phyloP scores from a whole-genome alignment of 2,888 invertebrate genomes.

The Agriopis leucophaearia region DNA sequence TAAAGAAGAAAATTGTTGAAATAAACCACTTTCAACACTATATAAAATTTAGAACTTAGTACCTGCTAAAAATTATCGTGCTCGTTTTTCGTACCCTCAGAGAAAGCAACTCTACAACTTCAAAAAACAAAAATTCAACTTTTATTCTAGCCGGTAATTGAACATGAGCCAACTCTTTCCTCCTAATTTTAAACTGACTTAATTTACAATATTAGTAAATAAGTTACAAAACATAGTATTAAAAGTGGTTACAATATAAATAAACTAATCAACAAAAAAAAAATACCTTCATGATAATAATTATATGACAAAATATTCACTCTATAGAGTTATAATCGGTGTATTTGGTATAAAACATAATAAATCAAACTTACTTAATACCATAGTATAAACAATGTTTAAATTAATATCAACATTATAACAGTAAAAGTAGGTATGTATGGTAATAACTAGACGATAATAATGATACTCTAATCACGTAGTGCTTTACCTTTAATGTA shows the following conservation, averaged over 20 bases:
- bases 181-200: too few relatives aligned
- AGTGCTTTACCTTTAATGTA: slow-evolving; percentile 68
- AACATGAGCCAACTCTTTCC: too few relatives aligned
- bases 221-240: neutral
- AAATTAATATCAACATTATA: slow-evolving; percentile 23
- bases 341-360: slow-evolving; percentile 27
- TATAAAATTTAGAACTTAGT: neutral
- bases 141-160: too few relatives aligned
- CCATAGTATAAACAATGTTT: slow-evolving; percentile 24
- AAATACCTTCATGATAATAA: slow-evolving; percentile 5
- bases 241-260: slow-evolving; percentile 25
- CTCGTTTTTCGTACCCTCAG: neutral
- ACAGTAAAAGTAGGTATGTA: slow-evolving; percentile 25
- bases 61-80: neutral
- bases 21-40: slow-evolving; percentile 14
- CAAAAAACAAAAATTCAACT: too few relatives aligned
- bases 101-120: too few relatives aligned
- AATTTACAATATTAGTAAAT: too few relatives aligned
- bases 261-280: slow-evolving; percentile 16
- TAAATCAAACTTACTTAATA: slow-evolving; percentile 10
- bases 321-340: slow-evolving; percentile 28
- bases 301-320: slow-evolving; percentile 23
- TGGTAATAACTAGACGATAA: slow-evolving; percentile 32
- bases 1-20: neutral
- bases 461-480: slow-evolving; percentile 60